A percentile compares a stretch with the other conserved stretches of the same genome.
These are phyloP conservation scores for Agapornis canus DNA, from an alignment of 2,797 vertebrate species.

Conservation along the genomic window DNA sequence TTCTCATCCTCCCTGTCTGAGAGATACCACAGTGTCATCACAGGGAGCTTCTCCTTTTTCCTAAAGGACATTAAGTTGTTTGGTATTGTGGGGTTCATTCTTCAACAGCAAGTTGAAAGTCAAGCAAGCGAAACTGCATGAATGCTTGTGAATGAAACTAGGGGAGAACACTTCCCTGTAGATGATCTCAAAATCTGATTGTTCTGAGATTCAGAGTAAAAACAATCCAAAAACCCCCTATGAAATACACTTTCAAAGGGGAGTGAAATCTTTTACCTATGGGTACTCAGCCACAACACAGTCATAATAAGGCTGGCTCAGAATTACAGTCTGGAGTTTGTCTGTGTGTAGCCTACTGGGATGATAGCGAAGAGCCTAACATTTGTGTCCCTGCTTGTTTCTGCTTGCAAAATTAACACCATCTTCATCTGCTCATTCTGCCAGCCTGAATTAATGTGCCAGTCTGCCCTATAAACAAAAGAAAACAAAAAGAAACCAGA, in stretches of 20 bases:
- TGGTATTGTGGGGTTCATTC: not conserved
- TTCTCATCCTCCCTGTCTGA: not conserved
- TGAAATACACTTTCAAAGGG: not conserved
- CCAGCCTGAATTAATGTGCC: slow-evolving; percentile 25
- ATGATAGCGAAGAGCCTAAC: not conserved
- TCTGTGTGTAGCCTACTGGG: not conserved
- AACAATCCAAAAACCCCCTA: rapidly evolving
- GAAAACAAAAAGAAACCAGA: not conserved
- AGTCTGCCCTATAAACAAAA: not conserved
- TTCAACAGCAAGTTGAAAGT: not conserved
- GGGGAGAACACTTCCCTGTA: not conserved
- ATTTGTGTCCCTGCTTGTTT: not conserved
- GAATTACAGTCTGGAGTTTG: not conserved
- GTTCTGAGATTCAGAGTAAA: not conserved
- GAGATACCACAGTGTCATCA: not conserved
- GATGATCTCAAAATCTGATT: not conserved
- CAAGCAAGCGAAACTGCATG: not conserved
- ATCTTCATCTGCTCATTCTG: not conserved
- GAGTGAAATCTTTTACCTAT: not conserved
- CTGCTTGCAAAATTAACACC: slow-evolving; percentile 23
- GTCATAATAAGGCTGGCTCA: not conserved
- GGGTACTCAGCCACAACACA: not conserved
- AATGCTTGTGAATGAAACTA: not conserved
- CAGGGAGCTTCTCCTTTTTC: not conserved
- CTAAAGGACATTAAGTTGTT: not conserved